These are phyloP conservation scores for Magallana nippona DNA, from an alignment of 2,888 invertebrate genomes.

Conservation along the genomic window DNA sequence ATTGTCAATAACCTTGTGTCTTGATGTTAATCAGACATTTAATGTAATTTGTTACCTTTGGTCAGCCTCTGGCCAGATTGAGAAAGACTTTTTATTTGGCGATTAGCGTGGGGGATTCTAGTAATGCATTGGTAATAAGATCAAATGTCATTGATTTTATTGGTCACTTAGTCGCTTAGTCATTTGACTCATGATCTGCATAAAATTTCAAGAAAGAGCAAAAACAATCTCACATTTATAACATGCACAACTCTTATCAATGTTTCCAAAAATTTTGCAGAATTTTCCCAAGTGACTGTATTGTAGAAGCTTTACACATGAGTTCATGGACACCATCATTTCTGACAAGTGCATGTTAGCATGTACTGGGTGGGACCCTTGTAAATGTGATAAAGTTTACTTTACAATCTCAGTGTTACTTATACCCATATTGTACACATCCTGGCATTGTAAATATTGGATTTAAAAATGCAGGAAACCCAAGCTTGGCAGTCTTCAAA, in stretches of 20 bases:
- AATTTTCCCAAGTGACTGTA: too few relatives aligned
- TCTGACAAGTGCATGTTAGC: background rate
- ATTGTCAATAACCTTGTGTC: background rate
- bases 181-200: background rate
- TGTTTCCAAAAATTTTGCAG: too few relatives aligned
- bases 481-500: too few relatives aligned
- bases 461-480: too few relatives aligned
- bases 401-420: background rate
- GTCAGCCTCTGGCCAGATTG: slow-evolving; percentile 15
- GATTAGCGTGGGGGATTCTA: background rate
- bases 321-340: too few relatives aligned
- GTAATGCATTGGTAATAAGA: background rate
- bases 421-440: background rate
- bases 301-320: too few relatives aligned
- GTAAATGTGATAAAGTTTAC: background rate
- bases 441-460: too few relatives aligned
- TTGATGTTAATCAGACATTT: slow-evolving; percentile 27
- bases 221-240: too few relatives aligned
- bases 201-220: background rate
- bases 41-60: slow-evolving; percentile 23
- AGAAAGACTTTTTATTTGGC: background rate
- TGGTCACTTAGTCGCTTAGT: background rate
- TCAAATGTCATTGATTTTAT: slow-evolving; percentile 12
- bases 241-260: too few relatives aligned
- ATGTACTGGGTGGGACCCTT: background rate